Percentiles rank a stretch among this genome's conserved stretches.
phyloP scores from a whole-genome alignment of 1,140 invertebrate species.

The Drosophila lacteicornis region DNA sequence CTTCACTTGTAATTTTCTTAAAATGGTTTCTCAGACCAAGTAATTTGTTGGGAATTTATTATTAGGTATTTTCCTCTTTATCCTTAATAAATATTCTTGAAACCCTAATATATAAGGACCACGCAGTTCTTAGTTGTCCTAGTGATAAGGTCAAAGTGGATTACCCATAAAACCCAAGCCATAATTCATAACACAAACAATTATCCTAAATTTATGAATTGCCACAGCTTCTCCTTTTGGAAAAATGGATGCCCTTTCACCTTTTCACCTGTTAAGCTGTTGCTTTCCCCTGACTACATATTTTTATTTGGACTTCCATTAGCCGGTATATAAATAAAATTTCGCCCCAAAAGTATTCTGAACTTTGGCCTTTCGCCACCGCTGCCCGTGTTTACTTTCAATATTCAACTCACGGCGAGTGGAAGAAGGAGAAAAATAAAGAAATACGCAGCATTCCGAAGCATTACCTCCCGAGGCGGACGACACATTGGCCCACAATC shows the following conservation, averaged over 20 bases:
- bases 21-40: no score
- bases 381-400: constrained; percentile 25
- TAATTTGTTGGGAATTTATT: no score
- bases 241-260: constrained; percentile 32
- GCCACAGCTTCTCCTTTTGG: background rate
- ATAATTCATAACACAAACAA: background rate
- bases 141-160: no score
- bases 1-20: background rate
- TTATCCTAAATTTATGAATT: constrained; percentile 1
- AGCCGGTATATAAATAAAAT: constrained; percentile 13
- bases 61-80: no score
- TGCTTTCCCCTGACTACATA: constrained; percentile 19
- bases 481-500: constrained; percentile 75
- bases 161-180: background rate
- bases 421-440: constrained; percentile 22
- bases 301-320: constrained; percentile 29
- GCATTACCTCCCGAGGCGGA: constrained; percentile 20
- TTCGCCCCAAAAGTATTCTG: constrained; percentile 16
- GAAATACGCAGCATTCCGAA: constrained; percentile 30
- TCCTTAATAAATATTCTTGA: no score
- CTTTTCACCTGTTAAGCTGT: constrained; percentile 31
- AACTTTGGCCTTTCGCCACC: constrained; percentile 46
- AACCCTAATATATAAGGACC: no score
- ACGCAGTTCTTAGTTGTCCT: no score
- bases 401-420: constrained; percentile 28